These are phyloP conservation scores for Lingula anatina DNA, from an alignment of 2,888 invertebrate species.

Conservation along the genomic window DNA sequence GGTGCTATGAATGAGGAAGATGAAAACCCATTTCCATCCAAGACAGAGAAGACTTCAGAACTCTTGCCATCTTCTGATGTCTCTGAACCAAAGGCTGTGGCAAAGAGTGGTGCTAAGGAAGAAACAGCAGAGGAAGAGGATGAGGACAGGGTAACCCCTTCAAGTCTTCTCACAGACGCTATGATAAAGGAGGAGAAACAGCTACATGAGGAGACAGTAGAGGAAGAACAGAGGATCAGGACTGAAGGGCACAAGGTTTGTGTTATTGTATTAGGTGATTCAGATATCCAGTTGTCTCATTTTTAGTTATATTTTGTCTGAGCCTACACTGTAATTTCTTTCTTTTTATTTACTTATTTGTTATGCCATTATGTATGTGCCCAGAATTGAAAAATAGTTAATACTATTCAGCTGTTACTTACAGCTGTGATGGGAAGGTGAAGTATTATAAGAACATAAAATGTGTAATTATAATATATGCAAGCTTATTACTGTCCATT, in stretches of 20 bases:
- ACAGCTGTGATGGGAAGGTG: no score
- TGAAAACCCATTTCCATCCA: no score
- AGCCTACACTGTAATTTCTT: no score
- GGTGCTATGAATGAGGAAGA: no score
- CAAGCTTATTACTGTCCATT: not conserved
- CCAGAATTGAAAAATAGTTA: no score
- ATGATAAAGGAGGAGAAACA: slow-evolving; percentile 22
- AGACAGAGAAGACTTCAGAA: no score
- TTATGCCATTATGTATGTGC: not conserved
- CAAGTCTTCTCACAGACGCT: slow-evolving; percentile 10
- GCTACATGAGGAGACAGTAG: slow-evolving; percentile 14
- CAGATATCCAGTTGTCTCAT: not conserved
- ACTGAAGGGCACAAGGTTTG: not conserved
- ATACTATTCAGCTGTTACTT: no score
- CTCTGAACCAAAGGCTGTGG: not conserved
- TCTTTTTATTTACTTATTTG: not conserved
- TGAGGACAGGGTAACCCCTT: no score
- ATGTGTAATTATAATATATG: no score
- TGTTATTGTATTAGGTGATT: not conserved
- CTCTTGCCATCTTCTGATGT: no score
- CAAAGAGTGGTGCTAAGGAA: not conserved
- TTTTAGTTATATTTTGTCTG: not conserved
- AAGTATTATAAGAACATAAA: no score
- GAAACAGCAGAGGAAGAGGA: not conserved
- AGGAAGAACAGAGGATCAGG: slow-evolving; percentile 13